Conservation (phyloP, 2,113 vertebrate genomes). For the Calidris pugnax region DNA sequence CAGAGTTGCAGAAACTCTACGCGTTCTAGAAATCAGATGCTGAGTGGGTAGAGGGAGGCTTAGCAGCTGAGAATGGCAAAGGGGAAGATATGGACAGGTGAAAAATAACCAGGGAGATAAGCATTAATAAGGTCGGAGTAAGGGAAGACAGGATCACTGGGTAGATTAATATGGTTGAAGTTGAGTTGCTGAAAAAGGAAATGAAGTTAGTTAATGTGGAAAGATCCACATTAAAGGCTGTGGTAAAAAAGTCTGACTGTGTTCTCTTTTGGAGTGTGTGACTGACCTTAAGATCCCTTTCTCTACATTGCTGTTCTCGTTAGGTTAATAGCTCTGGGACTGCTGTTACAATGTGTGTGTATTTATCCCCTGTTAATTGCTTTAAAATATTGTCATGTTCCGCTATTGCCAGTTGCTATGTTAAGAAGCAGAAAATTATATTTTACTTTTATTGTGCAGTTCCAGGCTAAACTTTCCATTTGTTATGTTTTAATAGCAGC, state of each 20-base stretch:
- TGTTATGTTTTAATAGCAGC: conserved; percentile 28
- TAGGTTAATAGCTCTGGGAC: neutral
- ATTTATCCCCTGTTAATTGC: conserved; percentile 16
- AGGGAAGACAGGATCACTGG: neutral
- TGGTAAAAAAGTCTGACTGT: neutral
- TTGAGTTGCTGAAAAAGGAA: neutral
- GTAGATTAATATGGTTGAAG: neutral
- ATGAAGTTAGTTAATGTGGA: neutral
- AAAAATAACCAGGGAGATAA: neutral
- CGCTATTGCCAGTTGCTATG: neutral
- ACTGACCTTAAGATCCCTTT: neutral
- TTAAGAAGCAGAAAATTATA: conserved; percentile 28
- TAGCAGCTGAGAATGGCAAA: neutral
- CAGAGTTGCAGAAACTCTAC: neutral
- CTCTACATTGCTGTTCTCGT: neutral
- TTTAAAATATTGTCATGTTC: neutral
- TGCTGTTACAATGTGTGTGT: neutral
- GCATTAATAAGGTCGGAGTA: neutral
- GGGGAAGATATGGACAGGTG: neutral
- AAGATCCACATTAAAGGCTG: neutral
- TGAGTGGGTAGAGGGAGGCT: neutral
- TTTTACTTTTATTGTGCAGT: conserved; percentile 37
- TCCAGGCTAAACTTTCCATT: neutral
- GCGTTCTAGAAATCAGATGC: fast-evolving
- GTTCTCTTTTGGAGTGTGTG: neutral